These are phyloP conservation scores for Eulemur rubriventer DNA, from an alignment of 2,797 vertebrate species.

Conservation along the genomic window DNA sequence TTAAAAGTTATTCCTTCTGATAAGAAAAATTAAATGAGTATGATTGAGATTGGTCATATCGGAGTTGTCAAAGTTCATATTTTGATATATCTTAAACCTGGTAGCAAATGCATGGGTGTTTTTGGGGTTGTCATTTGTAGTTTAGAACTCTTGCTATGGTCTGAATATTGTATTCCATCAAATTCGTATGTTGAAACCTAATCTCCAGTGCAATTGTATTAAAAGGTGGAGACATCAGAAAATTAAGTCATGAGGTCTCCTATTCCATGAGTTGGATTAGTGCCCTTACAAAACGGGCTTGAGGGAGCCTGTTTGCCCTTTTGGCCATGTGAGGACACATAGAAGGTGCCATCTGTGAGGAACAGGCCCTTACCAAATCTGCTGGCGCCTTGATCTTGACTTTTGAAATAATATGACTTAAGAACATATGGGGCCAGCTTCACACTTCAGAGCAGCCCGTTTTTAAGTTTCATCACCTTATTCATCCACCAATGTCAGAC, in stretches of 20 bases:
- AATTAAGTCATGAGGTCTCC: background rate
- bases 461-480: background rate
- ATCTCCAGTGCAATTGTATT: background rate
- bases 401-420: background rate
- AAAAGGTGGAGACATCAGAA: background rate
- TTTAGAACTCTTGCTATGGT: background rate
- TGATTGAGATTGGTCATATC: background rate
- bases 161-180: background rate
- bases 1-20: background rate
- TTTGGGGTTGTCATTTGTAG: background rate
- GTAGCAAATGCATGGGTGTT: background rate
- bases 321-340: rapidly evolving
- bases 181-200: background rate
- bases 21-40: background rate
- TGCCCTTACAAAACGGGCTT: background rate
- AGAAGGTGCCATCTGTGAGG: background rate
- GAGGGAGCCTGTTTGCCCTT: background rate
- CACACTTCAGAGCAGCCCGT: background rate
- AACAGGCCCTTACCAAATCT: background rate
- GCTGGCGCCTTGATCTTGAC: background rate
- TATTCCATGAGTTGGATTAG: background rate
- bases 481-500: background rate
- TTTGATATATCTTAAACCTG: background rate
- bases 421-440: background rate
- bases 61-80: background rate